Conservation (phyloP, 2,113 vertebrate genomes). For the Corvus cornix region DNA sequence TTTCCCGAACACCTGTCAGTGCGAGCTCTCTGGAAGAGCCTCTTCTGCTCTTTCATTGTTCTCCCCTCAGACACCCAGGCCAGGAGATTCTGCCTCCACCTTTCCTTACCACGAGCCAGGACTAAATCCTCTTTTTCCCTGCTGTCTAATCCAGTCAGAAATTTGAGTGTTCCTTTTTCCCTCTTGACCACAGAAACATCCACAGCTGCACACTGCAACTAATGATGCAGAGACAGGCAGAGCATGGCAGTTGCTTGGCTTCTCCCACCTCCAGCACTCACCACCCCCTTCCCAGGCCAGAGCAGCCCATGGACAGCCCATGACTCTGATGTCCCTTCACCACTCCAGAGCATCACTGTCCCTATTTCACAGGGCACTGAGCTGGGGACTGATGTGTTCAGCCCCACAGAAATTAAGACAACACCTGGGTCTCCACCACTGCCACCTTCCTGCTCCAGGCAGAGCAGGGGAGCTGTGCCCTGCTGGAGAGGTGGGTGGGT, state of each 20-base stretch:
- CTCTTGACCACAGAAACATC: neutral
- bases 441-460: neutral
- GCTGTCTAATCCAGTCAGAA: neutral
- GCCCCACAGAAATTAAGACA: neutral
- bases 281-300: fast-evolving
- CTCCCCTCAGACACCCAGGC: neutral
- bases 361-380: neutral
- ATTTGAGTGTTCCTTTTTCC: neutral
- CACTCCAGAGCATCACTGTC: neutral
- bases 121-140: neutral
- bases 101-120: neutral
- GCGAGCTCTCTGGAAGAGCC: neutral
- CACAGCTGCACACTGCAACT: fast-evolving
- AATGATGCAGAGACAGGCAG: no score
- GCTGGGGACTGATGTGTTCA: neutral
- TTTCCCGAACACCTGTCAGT: neutral
- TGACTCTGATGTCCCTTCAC: fast-evolving
- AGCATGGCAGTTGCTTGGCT: neutral
- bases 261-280: neutral
- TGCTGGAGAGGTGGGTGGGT: neutral
- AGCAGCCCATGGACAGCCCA: neutral
- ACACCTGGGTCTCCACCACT: fast-evolving
- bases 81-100: neutral
- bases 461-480: neutral
- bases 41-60: neutral